These are phyloP conservation scores for Anguilla japonica DNA, from an alignment of 2,113 vertebrate genomes.

Conservation along the genomic window DNA sequence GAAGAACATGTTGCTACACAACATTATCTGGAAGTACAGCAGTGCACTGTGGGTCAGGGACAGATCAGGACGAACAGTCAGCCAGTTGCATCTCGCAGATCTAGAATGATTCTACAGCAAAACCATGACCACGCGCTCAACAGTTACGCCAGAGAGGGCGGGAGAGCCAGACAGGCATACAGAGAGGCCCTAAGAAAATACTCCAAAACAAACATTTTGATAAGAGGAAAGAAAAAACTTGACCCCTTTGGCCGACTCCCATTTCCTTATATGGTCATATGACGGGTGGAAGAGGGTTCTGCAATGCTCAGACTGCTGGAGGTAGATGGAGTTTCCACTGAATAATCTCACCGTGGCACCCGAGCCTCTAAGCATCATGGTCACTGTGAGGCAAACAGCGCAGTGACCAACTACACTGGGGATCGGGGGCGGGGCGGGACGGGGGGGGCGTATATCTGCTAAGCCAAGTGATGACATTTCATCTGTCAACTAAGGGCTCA, in stretches of 20 bases:
- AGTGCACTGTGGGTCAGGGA: too few relatives aligned
- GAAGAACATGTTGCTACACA: background rate
- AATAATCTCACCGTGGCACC: background rate
- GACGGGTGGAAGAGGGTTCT: too few relatives aligned
- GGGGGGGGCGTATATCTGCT: too few relatives aligned
- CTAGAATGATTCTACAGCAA: background rate
- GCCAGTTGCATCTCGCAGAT: background rate
- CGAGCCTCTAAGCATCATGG: background rate
- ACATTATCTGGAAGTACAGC: background rate
- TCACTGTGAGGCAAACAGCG: too few relatives aligned
- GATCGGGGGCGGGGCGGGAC: background rate
- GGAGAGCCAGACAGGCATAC: background rate
- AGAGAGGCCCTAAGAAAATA: background rate
- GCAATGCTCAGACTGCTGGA: background rate
- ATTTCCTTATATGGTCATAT: too few relatives aligned
- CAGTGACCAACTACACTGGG: background rate
- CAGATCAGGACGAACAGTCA: background rate
- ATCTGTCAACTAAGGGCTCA: background rate
- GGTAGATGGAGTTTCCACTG: background rate
- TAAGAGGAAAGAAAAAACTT: too few relatives aligned
- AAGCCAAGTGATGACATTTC: background rate
- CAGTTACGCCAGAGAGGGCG: background rate
- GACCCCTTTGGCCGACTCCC: too few relatives aligned
- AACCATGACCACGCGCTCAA: background rate
- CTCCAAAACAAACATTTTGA: too few relatives aligned